phyloP scores from a whole-genome alignment of 2,113 vertebrate genomes.

The Dasyprocta punctata region DNA sequence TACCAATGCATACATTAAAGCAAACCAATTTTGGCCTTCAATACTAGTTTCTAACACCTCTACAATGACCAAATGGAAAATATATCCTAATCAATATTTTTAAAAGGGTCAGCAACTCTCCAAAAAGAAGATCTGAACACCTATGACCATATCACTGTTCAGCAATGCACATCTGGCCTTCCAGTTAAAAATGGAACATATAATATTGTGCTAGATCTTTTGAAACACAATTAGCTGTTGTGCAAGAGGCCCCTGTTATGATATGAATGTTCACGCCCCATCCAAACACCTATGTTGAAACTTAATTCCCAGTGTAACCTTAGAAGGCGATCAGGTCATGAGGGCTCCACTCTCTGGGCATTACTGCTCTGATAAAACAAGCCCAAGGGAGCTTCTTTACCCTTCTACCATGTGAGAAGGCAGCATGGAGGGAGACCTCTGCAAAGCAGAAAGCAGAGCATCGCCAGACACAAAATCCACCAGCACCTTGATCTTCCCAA shows the following conservation, averaged over 20 bases:
- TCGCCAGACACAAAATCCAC: no score
- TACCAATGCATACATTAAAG: not conserved
- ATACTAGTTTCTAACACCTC: not conserved
- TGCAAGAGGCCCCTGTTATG: not conserved
- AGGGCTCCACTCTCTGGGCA: no score
- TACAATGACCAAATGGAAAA: not conserved
- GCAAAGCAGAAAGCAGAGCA: not conserved
- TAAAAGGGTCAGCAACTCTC: not conserved
- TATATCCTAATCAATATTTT: not conserved
- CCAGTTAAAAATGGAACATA: not conserved
- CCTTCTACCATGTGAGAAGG: not conserved
- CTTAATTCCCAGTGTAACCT: not conserved
- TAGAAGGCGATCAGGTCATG: not conserved
- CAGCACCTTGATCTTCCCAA: not conserved
- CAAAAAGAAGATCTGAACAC: not conserved
- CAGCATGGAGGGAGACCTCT: not conserved
- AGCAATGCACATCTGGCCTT: not conserved
- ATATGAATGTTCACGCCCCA: not conserved
- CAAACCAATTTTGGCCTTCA: not conserved
- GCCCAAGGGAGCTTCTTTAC: not conserved
- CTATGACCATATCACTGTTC: not conserved
- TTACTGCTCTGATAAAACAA: not conserved
- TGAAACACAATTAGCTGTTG: not conserved
- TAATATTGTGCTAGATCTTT: not conserved
- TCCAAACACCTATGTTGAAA: not conserved